These are phyloP conservation scores for Anarhynchus alexandrinus DNA, from an alignment of 2,113 vertebrate genomes.

Conservation along the genomic window DNA sequence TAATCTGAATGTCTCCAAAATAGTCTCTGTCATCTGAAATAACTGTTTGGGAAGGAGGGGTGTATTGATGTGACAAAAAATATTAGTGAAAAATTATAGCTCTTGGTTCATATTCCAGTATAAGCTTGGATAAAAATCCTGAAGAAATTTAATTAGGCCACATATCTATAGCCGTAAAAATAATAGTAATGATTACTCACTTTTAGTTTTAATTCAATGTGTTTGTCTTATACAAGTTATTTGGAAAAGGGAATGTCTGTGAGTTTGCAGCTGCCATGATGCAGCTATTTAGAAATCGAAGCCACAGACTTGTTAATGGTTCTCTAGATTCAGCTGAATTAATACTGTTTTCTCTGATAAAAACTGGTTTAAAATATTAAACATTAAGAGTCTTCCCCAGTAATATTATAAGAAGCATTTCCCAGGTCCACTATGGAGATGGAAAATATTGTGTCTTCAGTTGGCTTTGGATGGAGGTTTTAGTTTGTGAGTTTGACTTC, in stretches of 20 bases:
- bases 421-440: not conserved
- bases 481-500: not conserved
- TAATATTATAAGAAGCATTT: not conserved
- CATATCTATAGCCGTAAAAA: not conserved
- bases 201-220: rapidly evolving
- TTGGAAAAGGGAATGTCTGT: not conserved
- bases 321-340: not conserved
- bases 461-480: not conserved
- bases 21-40: not conserved
- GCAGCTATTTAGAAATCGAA: not conserved
- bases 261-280: not conserved
- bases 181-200: not conserved
- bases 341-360: not conserved
- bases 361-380: not conserved
- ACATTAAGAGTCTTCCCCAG: not conserved
- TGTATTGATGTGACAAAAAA: not conserved
- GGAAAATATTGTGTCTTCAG: not conserved
- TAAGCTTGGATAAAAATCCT: not conserved
- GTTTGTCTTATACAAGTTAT: not conserved
- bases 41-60: not conserved
- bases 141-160: not conserved
- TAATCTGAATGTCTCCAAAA: not conserved
- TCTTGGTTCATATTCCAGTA: not conserved
- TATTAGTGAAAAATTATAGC: not conserved
- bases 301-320: not conserved